phyloP scores from a whole-genome alignment of 53 echinoderm and acorn worm species.

The Paracentrotus lividus region DNA sequence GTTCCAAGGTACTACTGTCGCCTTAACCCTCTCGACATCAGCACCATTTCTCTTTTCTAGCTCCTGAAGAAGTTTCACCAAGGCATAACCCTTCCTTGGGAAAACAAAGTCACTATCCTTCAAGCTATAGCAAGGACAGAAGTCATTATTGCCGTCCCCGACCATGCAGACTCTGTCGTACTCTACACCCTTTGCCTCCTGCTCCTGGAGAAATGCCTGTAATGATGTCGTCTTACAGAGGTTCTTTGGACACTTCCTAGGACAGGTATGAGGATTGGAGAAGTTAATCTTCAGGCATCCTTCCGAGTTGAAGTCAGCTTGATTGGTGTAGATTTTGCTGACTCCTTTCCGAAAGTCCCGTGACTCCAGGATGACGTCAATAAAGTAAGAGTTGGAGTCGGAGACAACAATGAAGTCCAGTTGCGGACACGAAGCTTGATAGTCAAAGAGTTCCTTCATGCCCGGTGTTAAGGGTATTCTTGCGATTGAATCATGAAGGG shows the following conservation, averaged over 20 bases:
- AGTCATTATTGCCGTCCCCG: conserved; percentile 95
- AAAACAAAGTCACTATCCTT: conserved; percentile 83
- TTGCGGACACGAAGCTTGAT: conserved; percentile 65
- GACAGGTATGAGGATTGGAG: conserved; percentile 87
- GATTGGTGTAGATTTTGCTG: conserved; percentile 84
- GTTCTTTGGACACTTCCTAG: conserved; percentile 80
- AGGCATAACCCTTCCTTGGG: conserved; percentile 87
- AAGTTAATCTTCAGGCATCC: conserved; percentile 80
- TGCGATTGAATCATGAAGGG: conserved; percentile 73
- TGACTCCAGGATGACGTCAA: conserved; percentile 74
- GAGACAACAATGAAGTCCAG: conserved; percentile 86
- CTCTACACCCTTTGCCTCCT: conserved; percentile 53
- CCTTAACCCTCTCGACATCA: conserved; percentile 60
- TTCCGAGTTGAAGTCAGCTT: conserved; percentile 80
- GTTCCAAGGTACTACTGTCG: conserved; percentile 84
- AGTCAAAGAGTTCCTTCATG: conserved; percentile 83
- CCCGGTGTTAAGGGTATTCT: conserved; percentile 82
- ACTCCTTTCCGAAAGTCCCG: conserved; percentile 61
- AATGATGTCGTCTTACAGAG: conserved; percentile 88
- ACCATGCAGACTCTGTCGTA: conserved; percentile 86
- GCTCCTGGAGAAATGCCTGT: conserved; percentile 68
- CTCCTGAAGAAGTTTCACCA: conserved; percentile 74
- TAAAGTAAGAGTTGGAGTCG: conserved; percentile 92
- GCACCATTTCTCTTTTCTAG: conserved; percentile 39
- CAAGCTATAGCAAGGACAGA: conserved; percentile 84